Evolutionary conservation across 2,113 vertebrate species (phyloP).

Genomic region (Ellobius talpinus): DNA sequence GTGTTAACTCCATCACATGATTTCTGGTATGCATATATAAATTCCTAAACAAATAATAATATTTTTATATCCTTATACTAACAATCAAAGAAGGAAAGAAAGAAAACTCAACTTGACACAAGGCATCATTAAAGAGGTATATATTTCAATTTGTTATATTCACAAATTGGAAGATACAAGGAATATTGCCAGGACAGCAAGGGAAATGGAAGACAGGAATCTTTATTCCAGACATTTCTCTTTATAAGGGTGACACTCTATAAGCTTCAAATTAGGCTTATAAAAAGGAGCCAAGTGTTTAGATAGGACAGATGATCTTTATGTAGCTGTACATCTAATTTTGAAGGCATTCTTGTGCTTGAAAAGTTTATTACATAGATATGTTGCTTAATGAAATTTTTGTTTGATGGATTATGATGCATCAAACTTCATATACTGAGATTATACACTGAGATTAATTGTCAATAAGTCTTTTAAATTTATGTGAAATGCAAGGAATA

Average conservation of each 20-base stretch:
- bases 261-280: not conserved
- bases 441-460: not conserved
- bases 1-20: not conserved
- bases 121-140: not conserved
- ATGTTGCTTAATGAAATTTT: not conserved
- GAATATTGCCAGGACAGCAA: not conserved
- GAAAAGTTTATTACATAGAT: not conserved
- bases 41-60: not conserved
- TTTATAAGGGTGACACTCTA: not conserved
- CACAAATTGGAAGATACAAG: not conserved
- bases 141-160: not conserved
- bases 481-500: not conserved
- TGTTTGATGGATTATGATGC: not conserved
- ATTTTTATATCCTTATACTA: conserved; percentile 37
- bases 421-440: not conserved
- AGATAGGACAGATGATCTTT: not conserved
- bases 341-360: not conserved
- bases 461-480: not conserved
- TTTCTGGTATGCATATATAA: not conserved
- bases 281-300: not conserved
- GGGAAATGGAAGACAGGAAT: not conserved
- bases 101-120: not conserved
- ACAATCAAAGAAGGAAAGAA: not conserved
- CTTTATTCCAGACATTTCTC: not conserved
- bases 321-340: not conserved